Percentiles rank a stretch among this genome's conserved stretches.
phyloP scores from a whole-genome alignment of 2,113 vertebrate genomes.

The Lophotis ruficrista region DNA sequence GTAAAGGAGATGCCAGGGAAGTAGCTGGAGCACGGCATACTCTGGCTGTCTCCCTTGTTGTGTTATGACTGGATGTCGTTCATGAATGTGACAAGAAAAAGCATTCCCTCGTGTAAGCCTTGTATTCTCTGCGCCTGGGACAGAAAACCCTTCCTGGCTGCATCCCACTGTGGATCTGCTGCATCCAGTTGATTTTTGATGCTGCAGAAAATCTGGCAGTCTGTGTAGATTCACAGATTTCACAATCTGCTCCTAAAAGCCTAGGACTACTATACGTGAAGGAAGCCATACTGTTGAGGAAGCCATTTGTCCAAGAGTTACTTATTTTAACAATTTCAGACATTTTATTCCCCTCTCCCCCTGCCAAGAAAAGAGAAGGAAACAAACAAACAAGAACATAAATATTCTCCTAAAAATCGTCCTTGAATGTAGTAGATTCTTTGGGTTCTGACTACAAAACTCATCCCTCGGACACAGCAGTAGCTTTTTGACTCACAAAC shows the following conservation, averaged over 20 bases:
- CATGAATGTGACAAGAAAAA: constrained; percentile 9
- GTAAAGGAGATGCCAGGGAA: neutral
- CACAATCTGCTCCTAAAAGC: neutral
- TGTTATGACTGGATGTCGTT: constrained; percentile 20
- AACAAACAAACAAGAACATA: neutral
- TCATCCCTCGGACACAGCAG: neutral
- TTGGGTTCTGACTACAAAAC: neutral
- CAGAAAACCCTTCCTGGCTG: constrained; percentile 31
- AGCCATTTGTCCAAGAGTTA: neutral
- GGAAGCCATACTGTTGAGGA: neutral
- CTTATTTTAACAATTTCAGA: neutral
- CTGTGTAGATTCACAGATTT: constrained; percentile 5
- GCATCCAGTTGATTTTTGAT: neutral
- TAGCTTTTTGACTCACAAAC: neutral
- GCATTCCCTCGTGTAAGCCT: constrained; percentile 2
- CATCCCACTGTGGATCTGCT: neutral
- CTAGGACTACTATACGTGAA: neutral
- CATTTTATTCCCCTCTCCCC: neutral
- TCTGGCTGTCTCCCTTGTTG: constrained; percentile 4
- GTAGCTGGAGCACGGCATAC: neutral
- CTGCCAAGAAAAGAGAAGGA: neutral
- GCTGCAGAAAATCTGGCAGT: constrained; percentile 20
- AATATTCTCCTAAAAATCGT: neutral
- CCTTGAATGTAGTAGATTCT: neutral
- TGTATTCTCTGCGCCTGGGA: neutral